A percentile compares a stretch with the other conserved stretches of the same genome.
Evolutionary conservation across 2,797 vertebrate genomes (phyloP).

Genomic region (Benthosema pterotum): DNA sequence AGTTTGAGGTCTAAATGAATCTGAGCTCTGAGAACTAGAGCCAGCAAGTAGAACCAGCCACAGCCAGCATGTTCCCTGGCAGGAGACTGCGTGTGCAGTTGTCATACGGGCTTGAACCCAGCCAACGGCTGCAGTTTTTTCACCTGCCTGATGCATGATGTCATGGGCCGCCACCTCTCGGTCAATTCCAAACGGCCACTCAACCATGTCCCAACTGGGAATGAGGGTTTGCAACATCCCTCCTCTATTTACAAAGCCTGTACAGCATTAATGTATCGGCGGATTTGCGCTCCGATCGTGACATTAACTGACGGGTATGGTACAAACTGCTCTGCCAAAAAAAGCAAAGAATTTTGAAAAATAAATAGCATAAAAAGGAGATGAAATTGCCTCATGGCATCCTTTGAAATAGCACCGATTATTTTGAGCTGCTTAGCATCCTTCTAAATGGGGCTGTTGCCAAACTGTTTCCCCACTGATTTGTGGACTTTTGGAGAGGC

Average conservation of each 20-base stretch:
- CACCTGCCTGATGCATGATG: constrained; percentile 54
- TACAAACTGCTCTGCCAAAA: not conserved
- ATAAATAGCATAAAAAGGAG: not conserved
- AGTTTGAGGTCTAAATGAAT: constrained; percentile 32
- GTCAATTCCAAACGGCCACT: constrained; percentile 27
- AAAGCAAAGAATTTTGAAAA: not conserved
- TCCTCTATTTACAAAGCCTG: constrained; percentile 44
- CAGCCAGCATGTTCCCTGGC: constrained; percentile 48
- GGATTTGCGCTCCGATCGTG: not conserved
- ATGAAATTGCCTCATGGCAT: not conserved
- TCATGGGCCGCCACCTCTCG: constrained; percentile 51
- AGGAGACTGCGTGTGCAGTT: constrained; percentile 24
- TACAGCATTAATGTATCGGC: not conserved
- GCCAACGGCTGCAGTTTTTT: constrained; percentile 37
- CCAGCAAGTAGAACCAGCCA: not conserved
- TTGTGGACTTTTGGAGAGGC: constrained; percentile 43
- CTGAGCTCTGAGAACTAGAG: constrained; percentile 6
- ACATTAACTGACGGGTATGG: not conserved
- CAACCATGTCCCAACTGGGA: constrained; percentile 45
- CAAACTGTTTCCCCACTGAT: constrained; percentile 29
- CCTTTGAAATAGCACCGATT: not conserved
- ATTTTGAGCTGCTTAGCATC: constrained; percentile 24
- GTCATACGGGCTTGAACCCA: constrained; percentile 35
- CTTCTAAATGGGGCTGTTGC: constrained; percentile 27
- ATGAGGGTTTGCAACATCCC: constrained; percentile 58